phyloP scores from a whole-genome alignment of 1,140 invertebrate genomes.

The Hestina assimilis region DNA sequence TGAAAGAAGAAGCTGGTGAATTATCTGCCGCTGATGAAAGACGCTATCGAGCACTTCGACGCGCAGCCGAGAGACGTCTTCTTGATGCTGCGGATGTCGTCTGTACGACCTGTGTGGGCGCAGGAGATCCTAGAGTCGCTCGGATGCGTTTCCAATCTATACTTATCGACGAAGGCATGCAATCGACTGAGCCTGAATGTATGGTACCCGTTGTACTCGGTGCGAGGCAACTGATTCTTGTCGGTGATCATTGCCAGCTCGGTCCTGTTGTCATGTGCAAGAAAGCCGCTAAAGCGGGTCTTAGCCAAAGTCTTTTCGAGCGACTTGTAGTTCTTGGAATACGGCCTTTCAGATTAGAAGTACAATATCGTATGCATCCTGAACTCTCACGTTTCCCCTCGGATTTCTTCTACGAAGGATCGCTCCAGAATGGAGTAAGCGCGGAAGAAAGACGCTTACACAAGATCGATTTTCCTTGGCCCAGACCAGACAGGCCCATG shows the following conservation, averaged over 20 bases:
- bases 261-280: constrained; percentile 99
- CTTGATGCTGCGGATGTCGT: constrained; percentile 98
- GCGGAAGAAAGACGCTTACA: constrained; percentile 94
- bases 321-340: constrained; percentile 97
- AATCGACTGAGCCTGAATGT: constrained; percentile 98
- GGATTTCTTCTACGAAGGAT: constrained; percentile 99
- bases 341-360: constrained; percentile 95
- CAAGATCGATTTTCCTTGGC: constrained; percentile 99
- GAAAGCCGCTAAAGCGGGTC: constrained; percentile 96
- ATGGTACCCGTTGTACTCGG: constrained; percentile 99
- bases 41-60: constrained; percentile 94
- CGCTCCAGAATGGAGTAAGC: constrained; percentile 98
- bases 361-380: constrained; percentile 99
- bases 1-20: constrained; percentile 98
- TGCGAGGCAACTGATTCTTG: constrained; percentile 96
- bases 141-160: constrained; percentile 98
- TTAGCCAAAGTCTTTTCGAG: constrained; percentile 98
- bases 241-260: constrained; percentile 99
- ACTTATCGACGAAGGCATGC: constrained; percentile 98
- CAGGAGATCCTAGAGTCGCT: constrained; percentile 95
- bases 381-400: constrained; percentile 98
- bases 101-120: constrained; percentile 99
- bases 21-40: constrained; percentile 96
- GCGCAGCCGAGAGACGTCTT: constrained; percentile 94
- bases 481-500: constrained; percentile 97